phyloP scores from a whole-genome alignment of 2,113 vertebrate genomes.

The Cheilinus undulatus region DNA sequence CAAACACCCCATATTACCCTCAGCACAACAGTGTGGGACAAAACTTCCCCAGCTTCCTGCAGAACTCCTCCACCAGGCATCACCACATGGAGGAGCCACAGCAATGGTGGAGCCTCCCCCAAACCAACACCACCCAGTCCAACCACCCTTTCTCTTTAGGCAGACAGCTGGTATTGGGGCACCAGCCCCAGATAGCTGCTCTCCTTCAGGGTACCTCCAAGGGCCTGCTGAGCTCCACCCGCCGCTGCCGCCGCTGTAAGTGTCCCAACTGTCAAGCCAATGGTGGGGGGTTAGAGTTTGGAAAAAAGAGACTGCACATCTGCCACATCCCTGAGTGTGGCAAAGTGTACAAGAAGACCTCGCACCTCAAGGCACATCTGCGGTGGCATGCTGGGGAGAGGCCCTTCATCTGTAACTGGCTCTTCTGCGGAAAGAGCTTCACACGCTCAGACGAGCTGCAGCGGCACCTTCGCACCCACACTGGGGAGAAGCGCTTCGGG shows the following conservation, averaged over 20 bases:
- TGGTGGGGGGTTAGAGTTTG: constrained; percentile 81
- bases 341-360: constrained; percentile 91
- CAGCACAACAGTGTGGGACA: constrained; percentile 84
- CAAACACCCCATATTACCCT: constrained; percentile 81
- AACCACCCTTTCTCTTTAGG: constrained; percentile 84
- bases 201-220: constrained; percentile 88
- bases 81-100: constrained; percentile 84
- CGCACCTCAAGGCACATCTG: constrained; percentile 91
- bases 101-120: constrained; percentile 90
- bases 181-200: constrained; percentile 87
- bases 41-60: constrained; percentile 86
- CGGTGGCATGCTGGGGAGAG: constrained; percentile 90
- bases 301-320: constrained; percentile 88
- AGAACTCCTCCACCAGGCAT: constrained; percentile 80
- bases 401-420: constrained; percentile 91
- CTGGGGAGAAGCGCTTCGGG: constrained; percentile 89
- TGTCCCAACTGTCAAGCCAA: constrained; percentile 89
- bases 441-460: constrained; percentile 90
- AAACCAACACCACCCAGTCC: constrained; percentile 74
- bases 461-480: constrained; percentile 90
- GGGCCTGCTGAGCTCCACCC: constrained; percentile 84
- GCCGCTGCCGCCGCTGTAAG: constrained; percentile 88
- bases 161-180: constrained; percentile 85
- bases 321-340: constrained; percentile 90
- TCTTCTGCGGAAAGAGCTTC: constrained; percentile 91